phyloP scores from a whole-genome alignment of 1,140 invertebrate species.

The Stegodyphus dumicola region DNA sequence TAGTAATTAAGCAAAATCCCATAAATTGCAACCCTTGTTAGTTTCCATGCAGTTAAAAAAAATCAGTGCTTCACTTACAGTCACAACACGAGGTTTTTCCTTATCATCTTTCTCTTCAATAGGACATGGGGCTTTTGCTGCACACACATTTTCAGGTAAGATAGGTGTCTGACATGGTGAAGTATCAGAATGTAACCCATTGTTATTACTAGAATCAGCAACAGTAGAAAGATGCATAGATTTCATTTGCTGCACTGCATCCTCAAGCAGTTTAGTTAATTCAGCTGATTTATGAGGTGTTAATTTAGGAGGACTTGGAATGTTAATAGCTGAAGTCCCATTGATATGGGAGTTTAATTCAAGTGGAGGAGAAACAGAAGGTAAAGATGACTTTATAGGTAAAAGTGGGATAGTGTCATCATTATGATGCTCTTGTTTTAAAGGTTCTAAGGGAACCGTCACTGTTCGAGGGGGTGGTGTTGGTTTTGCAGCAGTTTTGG shows the following conservation, averaged over 20 bases:
- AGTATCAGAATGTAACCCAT: conserved; percentile 4
- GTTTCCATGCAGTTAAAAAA: too few relatives aligned
- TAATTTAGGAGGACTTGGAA: conserved; percentile 21
- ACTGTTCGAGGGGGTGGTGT: conserved; percentile 27
- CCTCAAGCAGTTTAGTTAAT: conserved; percentile 53
- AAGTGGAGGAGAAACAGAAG: conserved; percentile 8
- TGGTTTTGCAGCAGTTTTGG: conserved; percentile 23
- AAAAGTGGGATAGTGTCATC: conserved; percentile 30
- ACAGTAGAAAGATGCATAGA: conserved; percentile 49
- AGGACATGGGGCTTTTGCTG: background rate
- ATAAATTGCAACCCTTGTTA: too few relatives aligned
- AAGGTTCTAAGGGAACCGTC: conserved; percentile 2
- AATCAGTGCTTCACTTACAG: conserved; percentile 26
- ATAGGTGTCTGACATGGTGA: background rate
- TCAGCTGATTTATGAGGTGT: conserved; percentile 52
- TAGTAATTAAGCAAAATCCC: too few relatives aligned
- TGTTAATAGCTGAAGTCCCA: background rate
- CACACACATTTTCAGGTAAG: background rate
- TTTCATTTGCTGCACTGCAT: conserved; percentile 56
- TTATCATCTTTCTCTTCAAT: conserved; percentile 9
- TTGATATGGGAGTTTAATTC: background rate
- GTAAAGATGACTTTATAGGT: conserved; percentile 1
- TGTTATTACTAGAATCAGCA: conserved; percentile 29
- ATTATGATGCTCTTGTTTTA: conserved; percentile 4
- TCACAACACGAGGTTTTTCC: conserved; percentile 36